Percentiles rank a stretch among this genome's conserved stretches.
These are phyloP conservation scores for Cheilosia vulpina DNA, from an alignment of 2,888 invertebrate species.

Conservation along the genomic window DNA sequence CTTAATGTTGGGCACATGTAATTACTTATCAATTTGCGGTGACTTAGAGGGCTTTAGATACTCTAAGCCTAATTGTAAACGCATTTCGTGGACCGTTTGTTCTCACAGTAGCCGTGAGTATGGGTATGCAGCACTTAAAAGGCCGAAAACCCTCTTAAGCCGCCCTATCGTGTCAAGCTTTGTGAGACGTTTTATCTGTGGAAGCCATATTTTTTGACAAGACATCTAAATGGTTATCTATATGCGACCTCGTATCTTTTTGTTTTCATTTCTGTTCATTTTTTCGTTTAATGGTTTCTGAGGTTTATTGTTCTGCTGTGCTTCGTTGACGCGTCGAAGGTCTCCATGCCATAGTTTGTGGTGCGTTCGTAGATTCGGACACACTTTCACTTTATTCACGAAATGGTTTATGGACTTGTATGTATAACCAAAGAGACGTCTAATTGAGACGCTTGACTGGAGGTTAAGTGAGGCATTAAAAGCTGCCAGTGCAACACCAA, in stretches of 20 bases:
- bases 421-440: slow-evolving; percentile 48
- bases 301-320: slow-evolving; percentile 64
- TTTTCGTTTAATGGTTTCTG: slow-evolving; percentile 36
- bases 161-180: slow-evolving; percentile 46
- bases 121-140: slow-evolving; percentile 11
- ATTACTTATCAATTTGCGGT: slow-evolving; percentile 70
- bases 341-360: slow-evolving; percentile 34
- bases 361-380: slow-evolving; percentile 17
- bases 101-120: slow-evolving; percentile 46
- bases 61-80: slow-evolving; percentile 41
- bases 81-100: slow-evolving; percentile 32
- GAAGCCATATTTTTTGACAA: slow-evolving; percentile 44
- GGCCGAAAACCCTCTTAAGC: slow-evolving; percentile 48
- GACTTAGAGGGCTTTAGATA: slow-evolving; percentile 22
- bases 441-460: slow-evolving; percentile 73
- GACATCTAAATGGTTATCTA: slow-evolving; percentile 49
- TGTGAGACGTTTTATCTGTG: slow-evolving; percentile 43
- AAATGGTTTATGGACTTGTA: slow-evolving; percentile 35
- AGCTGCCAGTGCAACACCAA: slow-evolving; percentile 3
- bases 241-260: slow-evolving; percentile 53
- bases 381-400: slow-evolving; percentile 68
- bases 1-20: slow-evolving; percentile 39
- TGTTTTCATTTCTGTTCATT: slow-evolving; percentile 13
- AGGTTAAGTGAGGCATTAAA: slow-evolving; percentile 70
- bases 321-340: slow-evolving; percentile 68